A percentile compares a stretch with the other conserved stretches of the same genome.
These are phyloP conservation scores for Drosophila pachea DNA, from an alignment of 1,140 invertebrate genomes.

Conservation along the genomic window DNA sequence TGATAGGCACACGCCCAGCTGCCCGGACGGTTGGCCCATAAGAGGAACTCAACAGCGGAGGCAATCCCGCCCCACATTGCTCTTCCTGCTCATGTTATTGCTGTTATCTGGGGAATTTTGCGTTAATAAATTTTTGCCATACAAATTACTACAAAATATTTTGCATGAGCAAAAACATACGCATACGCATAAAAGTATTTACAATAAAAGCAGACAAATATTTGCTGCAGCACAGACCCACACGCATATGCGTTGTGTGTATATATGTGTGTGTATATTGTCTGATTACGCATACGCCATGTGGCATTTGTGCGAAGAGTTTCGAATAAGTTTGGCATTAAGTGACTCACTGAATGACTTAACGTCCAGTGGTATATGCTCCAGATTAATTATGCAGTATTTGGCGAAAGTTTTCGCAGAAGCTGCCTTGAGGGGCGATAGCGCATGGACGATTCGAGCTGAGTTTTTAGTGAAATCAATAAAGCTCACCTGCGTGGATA, in stretches of 20 bases:
- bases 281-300: constrained; percentile 62
- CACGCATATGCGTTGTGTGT: neutral
- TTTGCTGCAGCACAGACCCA: constrained; percentile 19
- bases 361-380: constrained; percentile 29
- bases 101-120: constrained; percentile 45
- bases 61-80: neutral
- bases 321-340: constrained; percentile 62
- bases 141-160: constrained; percentile 76
- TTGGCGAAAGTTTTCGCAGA: constrained; percentile 23
- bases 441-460: too few relatives aligned
- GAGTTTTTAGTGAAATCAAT: constrained; percentile 18
- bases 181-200: constrained; percentile 64
- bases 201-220: constrained; percentile 67
- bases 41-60: neutral
- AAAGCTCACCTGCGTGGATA: constrained; percentile 29
- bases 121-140: constrained; percentile 66
- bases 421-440: constrained; percentile 39
- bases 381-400: constrained; percentile 51
- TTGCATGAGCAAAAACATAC: constrained; percentile 55
- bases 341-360: constrained; percentile 72
- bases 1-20: constrained; percentile 61
- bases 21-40: neutral
- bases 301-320: constrained; percentile 37
- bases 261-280: constrained; percentile 45
- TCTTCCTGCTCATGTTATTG: neutral